Evolutionary conservation across 2,888 invertebrate species (phyloP), one percentile per base, ranked within the genome.

Genomic region (Lasioglossum morio): DNA sequence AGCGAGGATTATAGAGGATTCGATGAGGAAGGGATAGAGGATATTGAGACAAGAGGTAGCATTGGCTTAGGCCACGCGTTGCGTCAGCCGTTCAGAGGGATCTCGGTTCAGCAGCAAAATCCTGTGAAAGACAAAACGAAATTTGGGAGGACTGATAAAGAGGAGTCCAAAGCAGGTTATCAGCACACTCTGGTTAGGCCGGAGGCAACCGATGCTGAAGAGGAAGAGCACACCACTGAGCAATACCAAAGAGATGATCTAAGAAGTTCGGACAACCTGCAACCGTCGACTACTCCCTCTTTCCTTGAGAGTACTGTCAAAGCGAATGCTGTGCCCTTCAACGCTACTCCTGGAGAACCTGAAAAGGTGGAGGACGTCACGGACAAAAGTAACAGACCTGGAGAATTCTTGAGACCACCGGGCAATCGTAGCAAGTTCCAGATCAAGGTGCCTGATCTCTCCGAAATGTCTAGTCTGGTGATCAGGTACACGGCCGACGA

Each of bases 361-460:
- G 8, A 30, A 0, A 37, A 72, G 10, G 37, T 8, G 0, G 46
- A 46, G 2, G 14, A 19, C 2, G 27, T 77, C 14, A 16, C 30
- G 0, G 48, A 69, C 0, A 70, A n/a, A 14, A 46, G 78, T 5
- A 57, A 83, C 19, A 30, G 84, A 69, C 88, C 90, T 2, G 69
- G 81, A 0, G 75, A 80, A n/a, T 86, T 91, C 46, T 69, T 91
- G 37, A 77, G 88, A 37, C 88, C 93, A 40, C 91, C 91, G 0
- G 77, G 86, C 46, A 34, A 34, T 4, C 80, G 63, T 5, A 74
- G 53, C 10, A 87, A 87, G 7, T 93, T 93, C 43, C 88, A 89
- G 0, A 92, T 93, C 76, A 93, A 87, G 2, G 87, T 93, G 7
- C 87, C 92, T 1, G 91, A 92, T 43, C 10, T 83, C 1, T 27